Evolutionary conservation across 1,140 invertebrate species (phyloP).

Genomic region (Lasioglossum albipes): DNA sequence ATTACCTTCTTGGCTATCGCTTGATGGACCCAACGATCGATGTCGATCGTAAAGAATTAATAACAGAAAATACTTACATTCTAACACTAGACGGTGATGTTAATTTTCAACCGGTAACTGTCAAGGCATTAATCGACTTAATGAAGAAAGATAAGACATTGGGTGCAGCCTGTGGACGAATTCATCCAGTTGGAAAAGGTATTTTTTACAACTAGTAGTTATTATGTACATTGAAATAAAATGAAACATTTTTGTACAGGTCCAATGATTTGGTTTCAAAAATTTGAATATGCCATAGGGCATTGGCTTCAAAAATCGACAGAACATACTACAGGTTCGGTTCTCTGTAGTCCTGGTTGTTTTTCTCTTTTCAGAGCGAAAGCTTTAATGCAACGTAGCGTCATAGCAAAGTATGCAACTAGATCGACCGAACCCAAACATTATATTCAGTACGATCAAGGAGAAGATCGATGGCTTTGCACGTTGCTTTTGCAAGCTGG

Average conservation of each 20-base stretch:
- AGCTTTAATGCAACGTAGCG: conserved; percentile 94
- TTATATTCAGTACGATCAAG: conserved; percentile 96
- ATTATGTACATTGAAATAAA: neutral
- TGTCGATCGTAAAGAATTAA: conserved; percentile 85
- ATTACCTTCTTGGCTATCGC: conserved; percentile 91
- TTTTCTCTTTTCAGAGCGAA: conserved; percentile 94
- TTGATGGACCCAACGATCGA: conserved; percentile 88
- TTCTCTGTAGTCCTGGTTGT: conserved; percentile 94
- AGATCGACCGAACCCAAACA: conserved; percentile 89
- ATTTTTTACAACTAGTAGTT: conserved; percentile 37
- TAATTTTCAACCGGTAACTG: conserved; percentile 93
- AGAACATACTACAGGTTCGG: conserved; percentile 94
- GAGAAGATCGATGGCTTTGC: conserved; percentile 93
- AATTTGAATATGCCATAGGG: conserved; percentile 95
- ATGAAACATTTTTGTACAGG: conserved; percentile 78
- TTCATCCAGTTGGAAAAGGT: conserved; percentile 93
- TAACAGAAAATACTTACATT: conserved; percentile 93
- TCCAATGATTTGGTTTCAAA: conserved; percentile 96
- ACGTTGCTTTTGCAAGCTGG: conserved; percentile 92
- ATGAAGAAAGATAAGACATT: conserved; percentile 95
- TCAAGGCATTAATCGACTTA: conserved; percentile 91
- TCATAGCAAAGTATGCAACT: conserved; percentile 92
- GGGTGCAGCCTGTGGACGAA: conserved; percentile 94
- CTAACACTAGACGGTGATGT: conserved; percentile 96
- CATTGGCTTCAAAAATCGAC: conserved; percentile 98